Evolutionary conservation across 2,888 invertebrate species (phyloP), one percentile per base, ranked within the genome.

Genomic region (Trissonchulus sp.): DNA sequence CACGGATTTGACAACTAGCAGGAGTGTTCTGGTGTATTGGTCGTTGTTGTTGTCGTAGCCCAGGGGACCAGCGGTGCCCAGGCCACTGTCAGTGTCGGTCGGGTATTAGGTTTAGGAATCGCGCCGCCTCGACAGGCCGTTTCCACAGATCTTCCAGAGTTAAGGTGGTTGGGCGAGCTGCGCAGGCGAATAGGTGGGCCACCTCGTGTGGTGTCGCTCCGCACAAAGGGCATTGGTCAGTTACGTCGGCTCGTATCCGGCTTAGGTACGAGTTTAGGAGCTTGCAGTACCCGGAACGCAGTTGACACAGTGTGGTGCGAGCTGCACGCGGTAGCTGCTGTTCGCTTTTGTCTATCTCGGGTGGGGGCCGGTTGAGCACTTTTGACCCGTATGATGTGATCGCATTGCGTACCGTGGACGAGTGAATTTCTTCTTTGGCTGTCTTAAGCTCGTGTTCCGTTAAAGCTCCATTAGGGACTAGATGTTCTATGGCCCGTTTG

Each of bases 311-410:
- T 65, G 28, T 33, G 8, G 33, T 15, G 68, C 68, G 68, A n/a
- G 68, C 18, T 33, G 8, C 35, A 15, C 68, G 68, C 8, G 68
- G 68, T 18, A 34, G 68, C 8, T 65, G n/a, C n/a, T 33, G 68
- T n/a, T 30, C 68, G 8, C 8, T 15, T 8, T 65, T 65, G 35
- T 65, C 68, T 33, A 65, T 65, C 15, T 8, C n/a, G 68, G 68
- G 68, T 28, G 68, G 68, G 33, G 68, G 68, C 18, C 68, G 68
- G n/a, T 28, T 28, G 33, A 65, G 68, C 15, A 65, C 68, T 65
- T 28, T 65, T 30, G 31, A 15, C 48, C 23, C 48, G 48, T 15
- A 8, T 48, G 48, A 23, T 48, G 48, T 15, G 48, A 15, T 8
- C 23, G 48, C 48, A 48, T 23, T 48, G 48, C 23, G 48, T n/a